A percentile compares a stretch with the other conserved stretches of the same genome.
Conservation (phyloP, 2,888 invertebrate genomes). For the Aphelenchoides bicaudatus region DNA sequence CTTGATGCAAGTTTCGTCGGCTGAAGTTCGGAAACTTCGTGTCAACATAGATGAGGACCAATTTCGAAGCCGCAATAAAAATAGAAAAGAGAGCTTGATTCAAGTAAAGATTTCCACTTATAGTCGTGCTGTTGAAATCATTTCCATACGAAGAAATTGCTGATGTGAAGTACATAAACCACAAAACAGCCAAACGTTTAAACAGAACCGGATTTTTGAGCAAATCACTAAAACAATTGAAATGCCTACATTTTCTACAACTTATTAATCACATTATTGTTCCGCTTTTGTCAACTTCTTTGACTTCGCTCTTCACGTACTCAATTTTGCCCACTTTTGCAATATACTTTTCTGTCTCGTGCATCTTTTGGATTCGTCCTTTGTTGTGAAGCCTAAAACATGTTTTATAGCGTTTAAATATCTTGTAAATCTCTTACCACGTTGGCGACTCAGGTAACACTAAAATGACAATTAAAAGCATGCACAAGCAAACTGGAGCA, state of each 20-base stretch:
- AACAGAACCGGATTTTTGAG: constrained; percentile 43
- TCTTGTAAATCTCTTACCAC: constrained; percentile 55
- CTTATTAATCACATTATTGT: constrained; percentile 24
- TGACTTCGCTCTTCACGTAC: constrained; percentile 43
- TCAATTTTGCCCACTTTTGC: constrained; percentile 50
- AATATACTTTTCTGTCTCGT: constrained; percentile 46
- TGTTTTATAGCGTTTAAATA: too few species aligned
- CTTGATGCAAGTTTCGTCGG: constrained; percentile 54
- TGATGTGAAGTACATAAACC: constrained; percentile 58
- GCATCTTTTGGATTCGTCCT: constrained; percentile 41
- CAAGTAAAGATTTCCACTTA: constrained; percentile 54
- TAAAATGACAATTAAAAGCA: constrained; percentile 51
- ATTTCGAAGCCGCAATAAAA: constrained; percentile 54
- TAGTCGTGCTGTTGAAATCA: constrained; percentile 52
- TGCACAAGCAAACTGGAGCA: constrained; percentile 49
- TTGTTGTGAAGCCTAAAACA: constrained; percentile 55
- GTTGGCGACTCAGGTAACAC: constrained; percentile 58
- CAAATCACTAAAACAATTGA: constrained; percentile 33
- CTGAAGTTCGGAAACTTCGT: constrained; percentile 48
- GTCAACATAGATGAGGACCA: constrained; percentile 51
- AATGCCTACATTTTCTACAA: too few species aligned
- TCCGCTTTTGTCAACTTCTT: constrained; percentile 44
- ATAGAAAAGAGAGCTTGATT: constrained; percentile 57
- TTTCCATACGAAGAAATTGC: constrained; percentile 56
- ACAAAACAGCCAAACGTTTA: constrained; percentile 47